These are phyloP conservation scores for Hozukius guyotensis DNA, from an alignment of 2,797 vertebrate genomes.

Conservation along the genomic window DNA sequence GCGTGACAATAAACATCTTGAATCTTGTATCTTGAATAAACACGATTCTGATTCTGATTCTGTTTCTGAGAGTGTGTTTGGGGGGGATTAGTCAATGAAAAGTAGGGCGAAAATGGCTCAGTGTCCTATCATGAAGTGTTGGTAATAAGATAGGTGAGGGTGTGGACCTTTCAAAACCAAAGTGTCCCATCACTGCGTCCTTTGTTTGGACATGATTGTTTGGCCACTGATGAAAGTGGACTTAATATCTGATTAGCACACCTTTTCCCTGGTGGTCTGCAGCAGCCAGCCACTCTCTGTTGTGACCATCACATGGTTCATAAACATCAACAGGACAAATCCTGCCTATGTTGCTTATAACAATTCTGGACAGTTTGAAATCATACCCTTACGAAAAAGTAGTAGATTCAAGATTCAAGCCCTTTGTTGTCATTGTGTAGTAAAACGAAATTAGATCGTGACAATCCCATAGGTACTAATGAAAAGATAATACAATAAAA, in stretches of 20 bases:
- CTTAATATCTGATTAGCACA: slow-evolving; percentile 3
- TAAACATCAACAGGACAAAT: background rate
- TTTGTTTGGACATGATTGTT: slow-evolving; percentile 31
- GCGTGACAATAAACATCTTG: too few species aligned
- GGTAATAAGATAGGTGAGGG: slow-evolving; percentile 39
- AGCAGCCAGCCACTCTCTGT: too few species aligned
- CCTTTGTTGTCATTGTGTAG: too few species aligned
- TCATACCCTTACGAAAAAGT: too few species aligned
- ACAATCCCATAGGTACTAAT: too few species aligned
- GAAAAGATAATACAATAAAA: too few species aligned
- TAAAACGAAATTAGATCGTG: too few species aligned
- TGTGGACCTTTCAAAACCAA: slow-evolving; percentile 6
- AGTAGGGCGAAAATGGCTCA: background rate
- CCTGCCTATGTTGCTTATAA: too few species aligned
- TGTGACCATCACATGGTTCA: background rate
- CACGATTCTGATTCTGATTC: too few species aligned
- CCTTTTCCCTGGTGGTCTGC: background rate
- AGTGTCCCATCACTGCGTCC: slow-evolving; percentile 23
- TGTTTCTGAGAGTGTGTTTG: background rate
- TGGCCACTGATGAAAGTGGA: slow-evolving; percentile 11
- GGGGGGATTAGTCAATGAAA: slow-evolving; percentile 13
- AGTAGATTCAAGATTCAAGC: too few species aligned
- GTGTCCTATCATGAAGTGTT: slow-evolving; percentile 37
- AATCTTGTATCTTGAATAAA: too few species aligned
- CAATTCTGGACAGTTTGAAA: accelerated